phyloP scores from a whole-genome alignment of 2,113 vertebrate species.

The Mustelus asterias region DNA sequence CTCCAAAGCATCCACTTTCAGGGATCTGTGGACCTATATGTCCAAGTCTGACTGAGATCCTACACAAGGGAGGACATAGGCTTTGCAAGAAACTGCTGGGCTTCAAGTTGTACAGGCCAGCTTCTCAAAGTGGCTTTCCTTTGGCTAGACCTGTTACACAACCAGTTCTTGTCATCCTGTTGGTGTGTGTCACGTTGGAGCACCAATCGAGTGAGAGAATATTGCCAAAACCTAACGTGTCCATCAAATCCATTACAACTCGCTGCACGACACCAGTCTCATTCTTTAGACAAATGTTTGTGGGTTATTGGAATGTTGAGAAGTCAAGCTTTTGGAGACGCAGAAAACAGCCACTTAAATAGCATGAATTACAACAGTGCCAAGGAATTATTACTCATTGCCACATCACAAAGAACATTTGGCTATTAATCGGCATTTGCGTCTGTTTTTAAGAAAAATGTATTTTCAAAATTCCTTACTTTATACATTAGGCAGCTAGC shows the following conservation, averaged over 20 bases:
- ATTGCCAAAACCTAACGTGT: not conserved
- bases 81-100: not conserved
- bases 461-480: not conserved
- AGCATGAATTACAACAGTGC: not conserved
- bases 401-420: not conserved
- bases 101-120: not conserved
- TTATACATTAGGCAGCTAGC: not conserved
- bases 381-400: not conserved
- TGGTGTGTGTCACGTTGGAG: not conserved
- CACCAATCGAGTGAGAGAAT: not conserved
- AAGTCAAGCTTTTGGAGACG: not conserved
- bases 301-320: not conserved
- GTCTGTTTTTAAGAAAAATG: not conserved
- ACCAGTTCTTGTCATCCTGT: not conserved
- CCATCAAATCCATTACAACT: not conserved
- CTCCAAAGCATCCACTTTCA: too few species aligned
- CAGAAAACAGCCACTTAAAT: not conserved
- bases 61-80: not conserved
- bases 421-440: not conserved
- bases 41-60: not conserved
- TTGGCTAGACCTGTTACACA: not conserved
- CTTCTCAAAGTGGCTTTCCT: not conserved
- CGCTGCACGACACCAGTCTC: not conserved
- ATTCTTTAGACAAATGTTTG: not conserved
- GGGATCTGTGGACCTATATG: too few species aligned